phyloP scores from a whole-genome alignment of 92 coral and sea anemone genomes.

The Isaurus tuberculatus region DNA sequence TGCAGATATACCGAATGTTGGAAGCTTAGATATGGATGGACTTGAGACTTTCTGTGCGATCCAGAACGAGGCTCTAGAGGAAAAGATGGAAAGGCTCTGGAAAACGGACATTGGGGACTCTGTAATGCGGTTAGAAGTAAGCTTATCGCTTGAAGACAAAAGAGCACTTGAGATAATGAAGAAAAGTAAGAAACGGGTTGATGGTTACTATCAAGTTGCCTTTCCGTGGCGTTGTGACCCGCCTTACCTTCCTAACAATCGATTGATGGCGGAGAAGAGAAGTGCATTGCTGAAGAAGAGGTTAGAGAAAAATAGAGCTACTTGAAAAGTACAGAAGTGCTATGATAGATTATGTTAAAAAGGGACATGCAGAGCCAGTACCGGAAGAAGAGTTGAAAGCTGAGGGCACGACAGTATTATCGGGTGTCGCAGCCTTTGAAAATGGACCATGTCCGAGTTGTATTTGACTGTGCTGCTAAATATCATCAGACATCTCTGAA shows the following conservation, averaged over 20 bases:
- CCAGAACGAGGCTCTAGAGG: background rate
- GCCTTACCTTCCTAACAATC: constrained; percentile 56
- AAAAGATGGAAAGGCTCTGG: background rate
- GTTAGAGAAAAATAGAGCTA: constrained; percentile 54
- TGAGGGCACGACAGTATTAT: constrained; percentile 48
- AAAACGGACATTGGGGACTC: background rate
- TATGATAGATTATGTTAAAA: constrained; percentile 46
- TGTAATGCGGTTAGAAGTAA: background rate
- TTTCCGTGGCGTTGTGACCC: constrained; percentile 65
- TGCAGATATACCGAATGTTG: background rate
- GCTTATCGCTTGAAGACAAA: constrained; percentile 56
- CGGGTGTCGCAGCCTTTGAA: background rate
- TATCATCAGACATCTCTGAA: constrained; percentile 42
- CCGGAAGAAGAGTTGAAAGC: constrained; percentile 1
- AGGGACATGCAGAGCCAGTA: background rate
- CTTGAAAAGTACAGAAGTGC: constrained; percentile 57
- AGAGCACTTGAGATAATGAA: constrained; percentile 63
- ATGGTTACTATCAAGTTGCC: constrained; percentile 59
- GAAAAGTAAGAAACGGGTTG: constrained; percentile 31
- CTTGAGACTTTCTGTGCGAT: background rate
- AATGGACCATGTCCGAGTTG: background rate
- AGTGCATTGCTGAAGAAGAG: constrained; percentile 49
- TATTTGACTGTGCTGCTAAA: constrained; percentile 30
- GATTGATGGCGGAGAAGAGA: constrained; percentile 55
- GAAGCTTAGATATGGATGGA: constrained; percentile 3